Evolutionary conservation across 92 coral and sea anemone species (phyloP).

Genomic region (Bergia puertoricense): DNA sequence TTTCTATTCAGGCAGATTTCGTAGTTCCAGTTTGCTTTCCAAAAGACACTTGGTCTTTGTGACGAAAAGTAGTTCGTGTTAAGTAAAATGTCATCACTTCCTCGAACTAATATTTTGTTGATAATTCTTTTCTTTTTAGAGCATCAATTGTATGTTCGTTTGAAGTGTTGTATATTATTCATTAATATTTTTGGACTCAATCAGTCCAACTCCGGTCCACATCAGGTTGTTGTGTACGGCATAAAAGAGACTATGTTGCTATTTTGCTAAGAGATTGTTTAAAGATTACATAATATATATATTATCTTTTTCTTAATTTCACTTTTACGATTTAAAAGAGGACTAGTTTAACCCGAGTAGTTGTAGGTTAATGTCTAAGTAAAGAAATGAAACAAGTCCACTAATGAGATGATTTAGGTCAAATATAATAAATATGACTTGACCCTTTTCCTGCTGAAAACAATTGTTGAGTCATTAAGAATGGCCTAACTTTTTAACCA

Average conservation of each 20-base stretch:
- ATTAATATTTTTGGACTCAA: not conserved
- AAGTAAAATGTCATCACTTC: not conserved
- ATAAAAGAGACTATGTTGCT: not conserved
- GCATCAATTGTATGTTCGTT: not conserved
- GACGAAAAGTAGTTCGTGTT: too few species aligned
- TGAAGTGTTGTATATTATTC: too few species aligned
- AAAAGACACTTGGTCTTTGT: too few species aligned
- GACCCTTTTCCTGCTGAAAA: not conserved
- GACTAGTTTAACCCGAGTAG: not conserved
- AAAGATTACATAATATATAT: conserved; percentile 40
- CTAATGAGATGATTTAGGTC: not conserved
- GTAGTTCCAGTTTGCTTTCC: too few species aligned
- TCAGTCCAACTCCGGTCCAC: not conserved
- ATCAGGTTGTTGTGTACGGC: not conserved
- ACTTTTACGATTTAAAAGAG: not conserved
- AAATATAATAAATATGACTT: too few species aligned
- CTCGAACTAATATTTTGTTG: not conserved
- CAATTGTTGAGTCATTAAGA: not conserved
- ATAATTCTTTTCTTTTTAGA: not conserved
- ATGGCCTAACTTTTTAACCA: not conserved
- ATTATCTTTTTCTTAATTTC: conserved; percentile 1
- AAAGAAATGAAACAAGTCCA: not conserved
- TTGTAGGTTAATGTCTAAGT: not conserved
- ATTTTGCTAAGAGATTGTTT: conserved; percentile 17
- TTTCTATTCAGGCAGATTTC: too few species aligned